Evolutionary conservation across 2,888 invertebrate species (phyloP).

Genomic region (Abrostola tripartita): DNA sequence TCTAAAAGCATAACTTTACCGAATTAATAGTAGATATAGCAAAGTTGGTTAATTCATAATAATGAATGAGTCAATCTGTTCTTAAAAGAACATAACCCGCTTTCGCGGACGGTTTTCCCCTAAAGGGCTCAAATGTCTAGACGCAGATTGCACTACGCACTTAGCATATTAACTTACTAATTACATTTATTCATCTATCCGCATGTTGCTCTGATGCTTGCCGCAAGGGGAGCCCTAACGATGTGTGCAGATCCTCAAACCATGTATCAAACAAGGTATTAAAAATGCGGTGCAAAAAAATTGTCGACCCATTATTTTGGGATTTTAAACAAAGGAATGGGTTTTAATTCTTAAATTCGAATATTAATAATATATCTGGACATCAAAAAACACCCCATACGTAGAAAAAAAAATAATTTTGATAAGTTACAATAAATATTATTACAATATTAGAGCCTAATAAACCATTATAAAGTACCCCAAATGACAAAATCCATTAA

Average conservation of each 20-base stretch:
- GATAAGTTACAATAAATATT: neutral
- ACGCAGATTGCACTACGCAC: constrained; percentile 52
- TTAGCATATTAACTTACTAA: constrained; percentile 53
- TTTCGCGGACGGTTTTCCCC: constrained; percentile 22
- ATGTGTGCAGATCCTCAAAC: constrained; percentile 2
- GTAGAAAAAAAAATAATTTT: neutral
- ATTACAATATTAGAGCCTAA: neutral
- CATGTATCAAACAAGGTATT: too few relatives aligned
- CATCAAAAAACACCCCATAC: neutral
- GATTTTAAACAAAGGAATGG: too few relatives aligned
- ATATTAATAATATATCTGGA: too few relatives aligned
- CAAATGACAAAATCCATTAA: constrained; percentile 41
- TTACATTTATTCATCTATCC: constrained; percentile 42
- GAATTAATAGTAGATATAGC: neutral
- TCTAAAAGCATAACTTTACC: neutral
- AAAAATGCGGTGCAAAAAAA: too few relatives aligned
- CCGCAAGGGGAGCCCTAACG: constrained; percentile 17
- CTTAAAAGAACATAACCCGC: constrained; percentile 14
- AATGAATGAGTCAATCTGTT: neutral
- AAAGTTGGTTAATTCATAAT: neutral
- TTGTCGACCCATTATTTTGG: neutral
- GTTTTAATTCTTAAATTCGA: too few relatives aligned
- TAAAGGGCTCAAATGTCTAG: constrained; percentile 47
- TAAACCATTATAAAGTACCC: constrained; percentile 15
- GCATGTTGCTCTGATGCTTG: constrained; percentile 31